A percentile compares a stretch with the other conserved stretches of the same genome.
Evolutionary conservation across 2,113 vertebrate species (phyloP).

Genomic region (Zapus hudsonius): DNA sequence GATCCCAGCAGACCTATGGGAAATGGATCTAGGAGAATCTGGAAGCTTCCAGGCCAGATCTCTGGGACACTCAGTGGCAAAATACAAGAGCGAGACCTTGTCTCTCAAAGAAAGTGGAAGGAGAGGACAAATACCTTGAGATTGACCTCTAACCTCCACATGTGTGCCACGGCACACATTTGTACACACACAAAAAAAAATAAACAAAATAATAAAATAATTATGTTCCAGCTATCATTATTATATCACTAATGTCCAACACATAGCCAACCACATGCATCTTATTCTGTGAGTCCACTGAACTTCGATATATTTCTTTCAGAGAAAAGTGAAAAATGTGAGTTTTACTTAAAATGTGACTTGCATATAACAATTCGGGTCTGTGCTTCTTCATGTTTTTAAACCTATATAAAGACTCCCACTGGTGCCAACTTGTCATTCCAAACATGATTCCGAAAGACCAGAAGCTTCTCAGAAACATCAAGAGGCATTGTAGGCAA

Average conservation of each 20-base stretch:
- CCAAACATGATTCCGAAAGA: slow-evolving; percentile 13
- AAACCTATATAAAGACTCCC: background rate
- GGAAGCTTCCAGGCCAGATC: no score
- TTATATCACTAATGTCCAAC: background rate
- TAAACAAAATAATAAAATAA: no score
- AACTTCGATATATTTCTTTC: background rate
- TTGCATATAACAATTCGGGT: background rate
- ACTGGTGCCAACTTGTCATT: background rate
- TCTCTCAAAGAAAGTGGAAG: no score
- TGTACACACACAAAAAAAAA: no score
- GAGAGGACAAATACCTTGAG: no score
- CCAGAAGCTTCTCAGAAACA: background rate
- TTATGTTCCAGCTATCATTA: background rate
- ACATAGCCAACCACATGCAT: background rate
- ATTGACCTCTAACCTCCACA: no score
- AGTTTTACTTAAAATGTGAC: background rate
- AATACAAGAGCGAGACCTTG: no score
- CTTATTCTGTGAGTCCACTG: background rate
- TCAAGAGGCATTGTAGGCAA: background rate
- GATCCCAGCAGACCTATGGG: no score
- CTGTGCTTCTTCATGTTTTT: background rate
- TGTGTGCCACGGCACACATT: no score
- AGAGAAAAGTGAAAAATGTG: background rate
- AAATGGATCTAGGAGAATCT: no score
- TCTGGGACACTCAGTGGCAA: no score